phyloP scores from a whole-genome alignment of 2,888 invertebrate species.

The Chymomyza fuscimana region DNA sequence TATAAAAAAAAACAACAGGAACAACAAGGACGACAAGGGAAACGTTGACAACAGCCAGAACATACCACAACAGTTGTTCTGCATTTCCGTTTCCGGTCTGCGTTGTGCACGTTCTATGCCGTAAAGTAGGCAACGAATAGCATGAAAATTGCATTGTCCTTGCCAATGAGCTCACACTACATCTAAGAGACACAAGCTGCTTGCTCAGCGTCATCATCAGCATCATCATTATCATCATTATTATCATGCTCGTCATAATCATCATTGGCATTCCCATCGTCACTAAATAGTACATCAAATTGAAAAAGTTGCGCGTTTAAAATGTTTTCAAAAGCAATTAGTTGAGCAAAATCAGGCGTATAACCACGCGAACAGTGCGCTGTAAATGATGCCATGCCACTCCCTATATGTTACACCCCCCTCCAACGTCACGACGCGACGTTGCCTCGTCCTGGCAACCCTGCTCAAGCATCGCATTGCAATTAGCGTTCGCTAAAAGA shows the following conservation, averaged over 20 bases:
- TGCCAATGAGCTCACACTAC: slow-evolving; percentile 18
- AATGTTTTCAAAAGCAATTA: slow-evolving; percentile 67
- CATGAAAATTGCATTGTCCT: slow-evolving; percentile 43
- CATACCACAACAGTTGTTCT: slow-evolving; percentile 51
- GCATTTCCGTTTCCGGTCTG: slow-evolving; percentile 68
- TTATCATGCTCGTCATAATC: not conserved
- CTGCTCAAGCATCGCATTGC: slow-evolving; percentile 60
- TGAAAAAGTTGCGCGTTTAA: slow-evolving; percentile 51
- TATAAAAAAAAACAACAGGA: slow-evolving; percentile 27
- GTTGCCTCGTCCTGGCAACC: slow-evolving; percentile 2
- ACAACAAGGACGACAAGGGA: not conserved
- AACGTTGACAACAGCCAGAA: slow-evolving; percentile 23
- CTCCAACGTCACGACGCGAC: not conserved
- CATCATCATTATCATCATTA: not conserved
- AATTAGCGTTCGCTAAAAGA: slow-evolving; percentile 60
- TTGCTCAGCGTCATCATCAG: not conserved
- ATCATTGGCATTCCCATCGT: not conserved
- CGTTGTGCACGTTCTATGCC: slow-evolving; percentile 6
- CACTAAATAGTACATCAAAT: slow-evolving; percentile 55
- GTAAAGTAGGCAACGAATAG: slow-evolving; percentile 21
- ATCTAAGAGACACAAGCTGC: not conserved
- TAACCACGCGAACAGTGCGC: slow-evolving; percentile 4
- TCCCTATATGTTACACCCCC: not conserved
- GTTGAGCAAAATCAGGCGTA: slow-evolving; percentile 49
- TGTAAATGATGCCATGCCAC: slow-evolving; percentile 3